phyloP scores from a whole-genome alignment of 92 coral and sea anemone genomes.

The Epizoanthus scotinus region DNA sequence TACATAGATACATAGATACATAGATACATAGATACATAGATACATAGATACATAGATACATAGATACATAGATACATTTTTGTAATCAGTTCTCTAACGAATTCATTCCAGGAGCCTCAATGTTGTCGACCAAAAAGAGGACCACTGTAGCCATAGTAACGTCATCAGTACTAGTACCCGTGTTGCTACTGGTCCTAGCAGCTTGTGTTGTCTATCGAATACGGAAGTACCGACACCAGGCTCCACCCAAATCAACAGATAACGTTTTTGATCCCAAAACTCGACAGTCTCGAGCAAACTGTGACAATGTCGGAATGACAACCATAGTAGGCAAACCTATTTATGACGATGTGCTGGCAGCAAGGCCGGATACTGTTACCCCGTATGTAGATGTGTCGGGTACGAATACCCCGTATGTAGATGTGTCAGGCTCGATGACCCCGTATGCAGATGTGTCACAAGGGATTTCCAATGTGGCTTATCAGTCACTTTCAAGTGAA shows the following conservation, averaged over 20 bases:
- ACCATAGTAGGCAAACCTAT: not conserved
- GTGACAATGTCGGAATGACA: not conserved
- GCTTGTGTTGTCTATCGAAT: not conserved
- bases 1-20: too few species aligned
- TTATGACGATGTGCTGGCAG: not conserved
- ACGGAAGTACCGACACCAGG: not conserved
- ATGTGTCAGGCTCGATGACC: not conserved
- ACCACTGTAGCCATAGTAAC: not conserved
- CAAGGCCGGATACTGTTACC: not conserved
- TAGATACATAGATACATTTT: too few species aligned
- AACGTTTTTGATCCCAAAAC: not conserved
- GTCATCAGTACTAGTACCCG: not conserved
- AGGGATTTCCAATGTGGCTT: not conserved
- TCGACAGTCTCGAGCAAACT: not conserved
- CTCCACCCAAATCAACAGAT: not conserved
- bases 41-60: too few species aligned
- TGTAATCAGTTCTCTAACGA: too few species aligned
- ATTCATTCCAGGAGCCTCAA: too few species aligned
- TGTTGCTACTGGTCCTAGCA: not conserved
- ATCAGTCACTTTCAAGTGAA: not conserved
- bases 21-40: too few species aligned
- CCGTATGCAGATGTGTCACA: not conserved
- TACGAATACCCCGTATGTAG: not conserved
- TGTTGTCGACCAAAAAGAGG: too few species aligned
- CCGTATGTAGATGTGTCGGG: too few species aligned